Conservation (phyloP, 2,888 invertebrate genomes). For the Acrocera orbiculus region DNA sequence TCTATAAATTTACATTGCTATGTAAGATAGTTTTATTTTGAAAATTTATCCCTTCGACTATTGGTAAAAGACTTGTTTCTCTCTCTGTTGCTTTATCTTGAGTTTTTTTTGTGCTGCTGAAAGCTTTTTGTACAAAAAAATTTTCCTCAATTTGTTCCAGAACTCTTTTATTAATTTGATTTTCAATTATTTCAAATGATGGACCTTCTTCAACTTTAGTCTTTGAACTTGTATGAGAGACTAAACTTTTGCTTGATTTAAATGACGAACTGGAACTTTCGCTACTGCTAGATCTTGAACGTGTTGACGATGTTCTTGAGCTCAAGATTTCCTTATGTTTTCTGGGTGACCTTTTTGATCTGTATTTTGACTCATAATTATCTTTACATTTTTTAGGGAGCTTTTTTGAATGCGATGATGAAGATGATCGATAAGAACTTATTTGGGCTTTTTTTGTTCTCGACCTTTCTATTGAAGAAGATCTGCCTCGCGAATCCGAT, state of each 20-base stretch:
- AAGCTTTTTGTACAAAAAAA: constrained; percentile 43
- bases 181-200: constrained; percentile 13
- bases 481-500: too few species aligned
- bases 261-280: background rate
- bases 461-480: too few species aligned
- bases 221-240: background rate
- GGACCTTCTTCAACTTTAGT: background rate
- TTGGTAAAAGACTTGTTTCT: constrained; percentile 50
- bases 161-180: constrained; percentile 28
- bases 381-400: too few species aligned
- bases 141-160: constrained; percentile 56
- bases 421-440: background rate
- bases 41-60: constrained; percentile 27
- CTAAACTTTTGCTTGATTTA: background rate
- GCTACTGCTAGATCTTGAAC: background rate
- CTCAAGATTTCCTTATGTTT: background rate
- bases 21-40: constrained; percentile 46
- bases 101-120: constrained; percentile 43
- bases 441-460: too few species aligned
- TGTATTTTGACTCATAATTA: too few species aligned
- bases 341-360: too few species aligned
- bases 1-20: constrained; percentile 36
- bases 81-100: constrained; percentile 42
- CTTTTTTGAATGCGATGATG: background rate
- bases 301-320: background rate